Evolutionary conservation across 2,888 invertebrate genomes (phyloP), one percentile per base, ranked within the genome.

Genomic region (Torymus texanus): DNA sequence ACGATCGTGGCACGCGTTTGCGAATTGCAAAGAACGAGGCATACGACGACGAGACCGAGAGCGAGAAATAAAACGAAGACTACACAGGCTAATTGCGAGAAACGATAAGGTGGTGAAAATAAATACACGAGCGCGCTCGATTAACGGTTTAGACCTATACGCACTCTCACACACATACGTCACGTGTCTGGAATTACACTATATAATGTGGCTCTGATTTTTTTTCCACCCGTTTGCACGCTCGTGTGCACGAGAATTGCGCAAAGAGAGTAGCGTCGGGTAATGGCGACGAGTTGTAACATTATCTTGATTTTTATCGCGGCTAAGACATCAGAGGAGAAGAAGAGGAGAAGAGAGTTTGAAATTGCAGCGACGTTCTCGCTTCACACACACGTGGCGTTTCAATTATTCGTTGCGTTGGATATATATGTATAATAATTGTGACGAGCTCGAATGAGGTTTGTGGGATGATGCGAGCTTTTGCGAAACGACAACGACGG

Each of bases 91-190:
- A 70, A 63, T 62, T 63, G 68, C 67, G 56, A 70, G 62, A 55
- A 55, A 4, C 66, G 72, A 78, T 65, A 66, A 72, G 41, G 61
- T 72, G 41, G 72, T 67, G 67, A 67, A 73, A 73, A 78, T 73
- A 67, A 61, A 73, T 73, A 61, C 55, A 61, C 8, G 2, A 21
- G 1, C 21, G 21, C 13, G 50, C 61, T 72, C 55, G 61, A 73
- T 78, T 66, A 78, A 78, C 72, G 72, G 66, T 66, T 63, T 50
- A 16, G 29, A 41, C 59, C 8, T 50, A 56, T 56, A 66, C 8
- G 5, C 29, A 29, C 41, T n/a, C n/a, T n/a, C n/a, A 41, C 1
- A 41, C 8, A 41, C 41, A 8, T 8, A 8, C 41, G 41, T 29
- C 29, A 29, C 2, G 5, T 3, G 29, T 41, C 41, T 75, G 59